Conservation (phyloP, 2,797 vertebrate species). For the Neopelma chrysocephalum region DNA sequence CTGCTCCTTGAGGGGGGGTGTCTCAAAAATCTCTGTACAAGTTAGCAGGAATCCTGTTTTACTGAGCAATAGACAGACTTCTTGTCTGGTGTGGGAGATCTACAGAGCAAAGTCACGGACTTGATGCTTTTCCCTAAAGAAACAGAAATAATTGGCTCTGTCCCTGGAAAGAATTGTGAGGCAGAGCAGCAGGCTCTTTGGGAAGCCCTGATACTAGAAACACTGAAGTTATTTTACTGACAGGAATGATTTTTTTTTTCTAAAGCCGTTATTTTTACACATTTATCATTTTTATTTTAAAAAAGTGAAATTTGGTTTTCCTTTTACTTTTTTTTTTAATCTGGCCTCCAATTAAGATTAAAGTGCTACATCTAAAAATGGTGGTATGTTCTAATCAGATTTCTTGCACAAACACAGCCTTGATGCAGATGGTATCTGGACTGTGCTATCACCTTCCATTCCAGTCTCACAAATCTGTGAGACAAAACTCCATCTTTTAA, state of each 20-base stretch:
- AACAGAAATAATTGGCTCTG: not conserved
- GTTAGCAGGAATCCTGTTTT: not conserved
- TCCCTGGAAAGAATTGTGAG: not conserved
- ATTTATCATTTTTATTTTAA: not conserved
- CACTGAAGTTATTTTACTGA: not conserved
- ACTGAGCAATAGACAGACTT: not conserved
- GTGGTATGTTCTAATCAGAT: not conserved
- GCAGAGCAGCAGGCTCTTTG: not conserved
- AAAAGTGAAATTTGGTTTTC: not conserved
- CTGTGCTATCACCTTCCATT: not conserved
- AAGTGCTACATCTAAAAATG: not conserved
- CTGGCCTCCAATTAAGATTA: not conserved
- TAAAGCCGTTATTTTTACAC: not conserved
- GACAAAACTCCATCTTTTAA: not conserved
- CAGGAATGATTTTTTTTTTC: not conserved
- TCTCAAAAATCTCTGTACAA: not conserved
- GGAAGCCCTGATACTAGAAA: not conserved
- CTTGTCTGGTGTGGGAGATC: not conserved
- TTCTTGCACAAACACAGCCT: not conserved
- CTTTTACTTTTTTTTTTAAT: not conserved
- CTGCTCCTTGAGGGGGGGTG: fast-evolving
- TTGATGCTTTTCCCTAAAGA: not conserved
- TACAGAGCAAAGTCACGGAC: not conserved
- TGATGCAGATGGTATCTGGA: not conserved
- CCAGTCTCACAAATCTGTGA: not conserved